Base-by-base conservation (phyloP, 2,113 vertebrate genomes). In the Morone saxatilis region DNA sequence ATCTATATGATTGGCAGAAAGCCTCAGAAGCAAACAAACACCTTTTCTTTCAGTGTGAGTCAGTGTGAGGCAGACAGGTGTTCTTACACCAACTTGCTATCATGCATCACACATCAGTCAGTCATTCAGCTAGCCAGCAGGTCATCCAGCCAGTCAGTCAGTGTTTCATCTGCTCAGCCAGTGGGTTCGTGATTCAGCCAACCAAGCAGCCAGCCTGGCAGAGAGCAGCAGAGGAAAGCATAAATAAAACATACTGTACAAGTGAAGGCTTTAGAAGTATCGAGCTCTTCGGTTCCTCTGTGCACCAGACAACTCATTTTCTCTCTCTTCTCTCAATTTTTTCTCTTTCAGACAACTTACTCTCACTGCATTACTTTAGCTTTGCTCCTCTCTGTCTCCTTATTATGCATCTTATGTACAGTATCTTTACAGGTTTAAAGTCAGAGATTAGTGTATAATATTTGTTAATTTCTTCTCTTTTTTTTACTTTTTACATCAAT, bases 181-280 rank as follows among this genome's bases (percentile, higher is more conserved):
- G 66, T 51, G 16, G 62, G 72, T 62, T 56, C 56, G 53, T 53
- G 61, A 86, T 76, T 54, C 67, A 78, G 79, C 47, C 76, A 51
- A 41, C 22, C 79, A 65, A 6, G 19, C 71, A 76, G 60, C 9
- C 73, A 61, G 68, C 41, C n/a, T 54, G 76, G 6, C 57, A 65
- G 57, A 31, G 31, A 51, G 83, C 84, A 72, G 70, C 57, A 38
- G 57, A 56, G 71, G 69, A 85, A 48, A 43, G 41, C 48, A 91
- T 90, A 78, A 88, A 92, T 92, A 90, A 89, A 84, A 76, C 75
- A 92, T 70, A 63, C 72, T 81, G 83, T 78, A 74, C 83, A 80
- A 88, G 73, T 79, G 73, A 82, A 86, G 81, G 68, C 76, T 87
- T 93, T 71, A 87, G 80, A 87, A 86, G 78, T 78, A 87, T 78